A percentile compares a stretch with the other conserved stretches of the same genome.
Evolutionary conservation across 1,140 invertebrate species (phyloP).

Genomic region (Musca vetustissima): DNA sequence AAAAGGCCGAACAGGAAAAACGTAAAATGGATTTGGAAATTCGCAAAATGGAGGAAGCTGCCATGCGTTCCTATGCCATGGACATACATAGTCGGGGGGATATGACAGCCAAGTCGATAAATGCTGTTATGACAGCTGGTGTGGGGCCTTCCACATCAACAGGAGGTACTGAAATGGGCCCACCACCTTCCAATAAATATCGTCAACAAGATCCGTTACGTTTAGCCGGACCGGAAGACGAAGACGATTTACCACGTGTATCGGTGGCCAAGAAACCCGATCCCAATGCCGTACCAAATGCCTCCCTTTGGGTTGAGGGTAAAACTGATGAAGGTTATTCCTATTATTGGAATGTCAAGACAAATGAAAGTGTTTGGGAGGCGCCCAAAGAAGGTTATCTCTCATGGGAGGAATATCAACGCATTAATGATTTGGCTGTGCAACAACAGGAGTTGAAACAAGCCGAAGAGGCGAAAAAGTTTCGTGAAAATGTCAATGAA

Average conservation of each 20-base stretch:
- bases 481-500: slow-evolving; percentile 49
- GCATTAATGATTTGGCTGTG: slow-evolving; percentile 58
- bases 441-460: slow-evolving; percentile 58
- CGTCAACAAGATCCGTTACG: slow-evolving; percentile 51
- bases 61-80: slow-evolving; percentile 79
- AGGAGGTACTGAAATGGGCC: slow-evolving; percentile 10
- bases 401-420: slow-evolving; percentile 65
- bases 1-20: slow-evolving; percentile 74
- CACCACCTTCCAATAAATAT: not conserved
- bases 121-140: slow-evolving; percentile 33
- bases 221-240: slow-evolving; percentile 52
- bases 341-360: slow-evolving; percentile 81
- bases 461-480: slow-evolving; percentile 42
- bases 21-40: slow-evolving; percentile 79
- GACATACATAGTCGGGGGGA: slow-evolving; percentile 66
- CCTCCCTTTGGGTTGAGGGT: slow-evolving; percentile 69
- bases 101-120: slow-evolving; percentile 64
- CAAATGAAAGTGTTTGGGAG: slow-evolving; percentile 68
- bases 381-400: slow-evolving; percentile 67
- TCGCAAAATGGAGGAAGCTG: slow-evolving; percentile 86
- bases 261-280: slow-evolving; percentile 53
- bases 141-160: not conserved
- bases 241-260: slow-evolving; percentile 46
- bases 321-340: slow-evolving; percentile 64
- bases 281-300: slow-evolving; percentile 47